phyloP scores from a whole-genome alignment of 2,888 invertebrate genomes.

The Drosophila rubida region DNA sequence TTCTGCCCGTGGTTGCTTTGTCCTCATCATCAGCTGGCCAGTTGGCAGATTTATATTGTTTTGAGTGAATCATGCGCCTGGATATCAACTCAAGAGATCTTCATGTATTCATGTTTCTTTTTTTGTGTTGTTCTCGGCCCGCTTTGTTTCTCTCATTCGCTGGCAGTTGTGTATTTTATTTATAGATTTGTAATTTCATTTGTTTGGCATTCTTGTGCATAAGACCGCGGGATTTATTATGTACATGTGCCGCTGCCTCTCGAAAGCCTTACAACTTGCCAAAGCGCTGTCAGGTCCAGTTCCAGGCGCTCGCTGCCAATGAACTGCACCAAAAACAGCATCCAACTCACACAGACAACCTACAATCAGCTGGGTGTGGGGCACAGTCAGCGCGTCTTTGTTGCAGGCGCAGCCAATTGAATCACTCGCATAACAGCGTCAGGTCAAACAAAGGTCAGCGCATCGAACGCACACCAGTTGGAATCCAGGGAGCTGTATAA shows the following conservation, averaged over 20 bases:
- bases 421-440: slow-evolving; percentile 40
- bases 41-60: slow-evolving; percentile 9
- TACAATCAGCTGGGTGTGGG: not conserved
- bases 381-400: slow-evolving; percentile 31
- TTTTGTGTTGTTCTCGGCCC: too few relatives aligned
- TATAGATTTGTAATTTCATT: slow-evolving; percentile 61
- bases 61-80: slow-evolving; percentile 33
- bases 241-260: slow-evolving; percentile 18
- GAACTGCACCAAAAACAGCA: slow-evolving; percentile 7
- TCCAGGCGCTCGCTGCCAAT: slow-evolving; percentile 18
- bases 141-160: slow-evolving; percentile 5
- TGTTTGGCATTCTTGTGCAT: slow-evolving; percentile 49
- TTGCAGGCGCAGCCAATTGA: slow-evolving; percentile 38
- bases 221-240: slow-evolving; percentile 24
- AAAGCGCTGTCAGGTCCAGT: slow-evolving; percentile 2
- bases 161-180: slow-evolving; percentile 43
- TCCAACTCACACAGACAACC: not conserved
- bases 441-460: slow-evolving; percentile 10
- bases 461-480: not conserved
- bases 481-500: not conserved
- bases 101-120: not conserved
- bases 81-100: slow-evolving; percentile 28
- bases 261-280: slow-evolving; percentile 9
- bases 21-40: slow-evolving; percentile 29
- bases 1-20: slow-evolving; percentile 10